Percentiles rank a stretch among this genome's conserved stretches.
Conservation (phyloP, 2,797 vertebrate genomes). For the Myotis findleyi region DNA sequence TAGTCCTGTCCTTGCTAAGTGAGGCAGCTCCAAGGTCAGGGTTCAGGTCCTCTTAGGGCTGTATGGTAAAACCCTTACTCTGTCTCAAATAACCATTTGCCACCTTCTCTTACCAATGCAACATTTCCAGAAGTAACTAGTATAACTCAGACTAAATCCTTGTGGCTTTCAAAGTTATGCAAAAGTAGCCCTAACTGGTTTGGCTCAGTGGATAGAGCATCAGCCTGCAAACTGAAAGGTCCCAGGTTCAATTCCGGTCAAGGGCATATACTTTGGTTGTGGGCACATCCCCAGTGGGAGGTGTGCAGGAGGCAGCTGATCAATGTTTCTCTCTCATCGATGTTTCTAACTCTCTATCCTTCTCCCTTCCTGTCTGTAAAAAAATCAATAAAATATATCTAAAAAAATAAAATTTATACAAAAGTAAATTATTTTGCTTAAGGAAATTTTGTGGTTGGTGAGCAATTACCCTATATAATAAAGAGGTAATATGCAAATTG, state of each 20-base stretch:
- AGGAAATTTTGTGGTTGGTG: neutral
- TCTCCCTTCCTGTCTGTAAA: too few relatives aligned
- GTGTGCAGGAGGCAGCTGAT: too few relatives aligned
- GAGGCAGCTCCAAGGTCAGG: neutral
- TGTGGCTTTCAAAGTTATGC: neutral
- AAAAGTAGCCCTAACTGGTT: neutral
- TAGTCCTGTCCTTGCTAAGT: neutral
- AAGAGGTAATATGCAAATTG: too few relatives aligned
- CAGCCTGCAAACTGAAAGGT: too few relatives aligned
- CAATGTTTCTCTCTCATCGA: too few relatives aligned
- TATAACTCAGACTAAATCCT: neutral
- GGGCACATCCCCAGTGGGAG: too few relatives aligned
- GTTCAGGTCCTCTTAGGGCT: neutral
- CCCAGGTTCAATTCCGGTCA: too few relatives aligned
- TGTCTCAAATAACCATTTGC: neutral
- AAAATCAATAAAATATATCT: too few relatives aligned
- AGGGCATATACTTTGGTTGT: too few relatives aligned
- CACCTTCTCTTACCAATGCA: neutral
- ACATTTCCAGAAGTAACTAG: neutral
- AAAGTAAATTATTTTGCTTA: conserved; percentile 4
- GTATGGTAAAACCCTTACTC: neutral
- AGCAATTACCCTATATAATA: neutral
- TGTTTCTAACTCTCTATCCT: too few relatives aligned
- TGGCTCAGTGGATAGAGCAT: too few relatives aligned
- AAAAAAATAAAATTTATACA: neutral